Evolutionary conservation across 2,113 vertebrate genomes (phyloP), one percentile per base, ranked within the genome.

Genomic region (Ceyx cyanopectus): DNA sequence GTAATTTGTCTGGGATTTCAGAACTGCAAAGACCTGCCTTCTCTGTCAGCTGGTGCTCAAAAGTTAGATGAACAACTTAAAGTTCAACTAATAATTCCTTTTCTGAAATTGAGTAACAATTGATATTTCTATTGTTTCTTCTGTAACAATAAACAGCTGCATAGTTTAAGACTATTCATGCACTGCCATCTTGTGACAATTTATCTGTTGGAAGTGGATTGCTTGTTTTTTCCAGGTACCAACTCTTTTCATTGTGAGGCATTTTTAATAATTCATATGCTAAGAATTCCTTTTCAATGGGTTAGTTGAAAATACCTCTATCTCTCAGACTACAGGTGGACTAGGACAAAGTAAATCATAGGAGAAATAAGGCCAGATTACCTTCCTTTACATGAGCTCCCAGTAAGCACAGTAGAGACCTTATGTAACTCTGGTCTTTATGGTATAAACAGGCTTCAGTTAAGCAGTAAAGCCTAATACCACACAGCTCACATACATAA

Each of bases 331-430:
- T 61, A 50, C 34, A 66, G 34, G 16, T 51, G 21, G 24, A 37
- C n/a, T 63, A 54, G 17, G 26, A 46, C 30, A 53, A 24, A 50
- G 22, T 65, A 72, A 70, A 70, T 56, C 56, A 7, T 58, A 27
- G 60, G 37, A 87, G 67, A 95, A 85, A 46, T 72, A 87, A 98
- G 96, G 97, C 97, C 93, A 89, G 96, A 95, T 50, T 95, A 98
- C 56, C 93, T 98, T 32, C 96, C 96, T 50, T 90, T 97, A 54
- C 87, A 93, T 58, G 92, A 97, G 48, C 70, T 97, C 26, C 94
- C 96, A 60, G 26, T 92, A 93, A 93, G 67, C 41, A 7, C 7
- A 70, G 40, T 2, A 76, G 57, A 85, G 58, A 94, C 62, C 11
- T 48, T 34, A 20, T 26, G 22, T 32, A 2, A 2, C 61, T 72